Percentiles rank a stretch among this genome's conserved stretches.
Evolutionary conservation across 2,888 invertebrate species (phyloP).

Genomic region (Dimorphilus gyrociliatus): DNA sequence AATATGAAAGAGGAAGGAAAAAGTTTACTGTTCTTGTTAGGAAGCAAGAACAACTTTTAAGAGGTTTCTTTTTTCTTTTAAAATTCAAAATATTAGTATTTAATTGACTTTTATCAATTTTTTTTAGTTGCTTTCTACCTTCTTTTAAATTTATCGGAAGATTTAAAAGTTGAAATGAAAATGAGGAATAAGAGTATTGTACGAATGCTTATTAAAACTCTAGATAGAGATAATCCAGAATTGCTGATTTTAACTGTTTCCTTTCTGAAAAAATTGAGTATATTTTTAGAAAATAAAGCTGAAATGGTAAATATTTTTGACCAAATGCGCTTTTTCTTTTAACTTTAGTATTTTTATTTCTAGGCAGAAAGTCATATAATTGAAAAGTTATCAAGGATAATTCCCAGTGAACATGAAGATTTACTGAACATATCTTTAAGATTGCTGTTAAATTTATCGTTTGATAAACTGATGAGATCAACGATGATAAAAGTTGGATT

Average conservation of each 20-base stretch:
- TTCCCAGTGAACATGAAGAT: conserved; percentile 50
- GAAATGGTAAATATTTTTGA: conserved; percentile 50
- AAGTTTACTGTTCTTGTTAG: conserved; percentile 63
- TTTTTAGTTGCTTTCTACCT: conserved; percentile 67
- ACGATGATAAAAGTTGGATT: conserved; percentile 78
- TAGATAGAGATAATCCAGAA: conserved; percentile 78
- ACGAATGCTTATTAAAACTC: conserved; percentile 63
- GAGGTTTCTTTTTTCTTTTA: conserved; percentile 40
- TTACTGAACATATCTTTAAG: conserved; percentile 67
- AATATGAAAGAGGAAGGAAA: conserved; percentile 58
- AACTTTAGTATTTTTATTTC: conserved; percentile 3
- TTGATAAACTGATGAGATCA: conserved; percentile 66
- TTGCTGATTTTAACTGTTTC: conserved; percentile 73
- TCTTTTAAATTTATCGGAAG: conserved; percentile 83
- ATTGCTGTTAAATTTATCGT: conserved; percentile 82
- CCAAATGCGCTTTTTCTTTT: not conserved
- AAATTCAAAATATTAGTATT: not conserved
- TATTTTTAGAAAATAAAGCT: conserved; percentile 83
- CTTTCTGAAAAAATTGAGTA: conserved; percentile 82
- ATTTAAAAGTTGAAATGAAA: conserved; percentile 84
- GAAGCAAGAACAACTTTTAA: conserved; percentile 77
- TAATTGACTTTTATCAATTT: too few relatives aligned
- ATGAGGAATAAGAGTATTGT: conserved; percentile 86
- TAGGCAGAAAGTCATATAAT: conserved; percentile 27
- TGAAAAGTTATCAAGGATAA: conserved; percentile 56